These are phyloP conservation scores for Pithys albifrons DNA, from an alignment of 2,113 vertebrate species.

Conservation along the genomic window DNA sequence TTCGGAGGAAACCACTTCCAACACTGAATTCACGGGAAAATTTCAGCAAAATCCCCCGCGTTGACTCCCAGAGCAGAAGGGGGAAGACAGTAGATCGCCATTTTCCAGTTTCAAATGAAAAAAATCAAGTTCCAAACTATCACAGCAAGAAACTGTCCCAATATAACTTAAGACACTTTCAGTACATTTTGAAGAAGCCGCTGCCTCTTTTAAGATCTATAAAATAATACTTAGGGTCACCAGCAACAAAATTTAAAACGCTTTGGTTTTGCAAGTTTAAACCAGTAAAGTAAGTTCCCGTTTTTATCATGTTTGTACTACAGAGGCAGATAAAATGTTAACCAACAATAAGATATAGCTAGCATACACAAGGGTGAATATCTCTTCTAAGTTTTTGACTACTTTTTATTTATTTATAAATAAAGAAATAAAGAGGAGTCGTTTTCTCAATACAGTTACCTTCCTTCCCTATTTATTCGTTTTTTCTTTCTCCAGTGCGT, in stretches of 20 bases:
- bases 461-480: background rate
- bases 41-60: background rate
- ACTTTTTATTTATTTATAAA: background rate
- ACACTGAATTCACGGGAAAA: constrained; percentile 13
- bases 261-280: background rate
- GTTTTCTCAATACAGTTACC: background rate
- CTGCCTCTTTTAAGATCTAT: background rate
- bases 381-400: background rate
- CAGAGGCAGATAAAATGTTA: background rate
- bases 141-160: background rate
- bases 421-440: background rate
- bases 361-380: accelerated
- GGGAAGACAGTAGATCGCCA: background rate
- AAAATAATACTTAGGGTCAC: background rate
- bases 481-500: no score
- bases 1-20: background rate
- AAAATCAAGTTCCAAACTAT: background rate
- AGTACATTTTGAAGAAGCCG: background rate
- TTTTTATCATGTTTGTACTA: background rate
- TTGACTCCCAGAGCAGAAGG: background rate
- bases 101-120: constrained; percentile 14
- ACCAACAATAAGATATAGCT: background rate
- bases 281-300: background rate
- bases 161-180: background rate
- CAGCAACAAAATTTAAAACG: background rate